Evolutionary conservation across 92 coral and sea anemone genomes (phyloP).

Genomic region (Virgularia gustaviana): DNA sequence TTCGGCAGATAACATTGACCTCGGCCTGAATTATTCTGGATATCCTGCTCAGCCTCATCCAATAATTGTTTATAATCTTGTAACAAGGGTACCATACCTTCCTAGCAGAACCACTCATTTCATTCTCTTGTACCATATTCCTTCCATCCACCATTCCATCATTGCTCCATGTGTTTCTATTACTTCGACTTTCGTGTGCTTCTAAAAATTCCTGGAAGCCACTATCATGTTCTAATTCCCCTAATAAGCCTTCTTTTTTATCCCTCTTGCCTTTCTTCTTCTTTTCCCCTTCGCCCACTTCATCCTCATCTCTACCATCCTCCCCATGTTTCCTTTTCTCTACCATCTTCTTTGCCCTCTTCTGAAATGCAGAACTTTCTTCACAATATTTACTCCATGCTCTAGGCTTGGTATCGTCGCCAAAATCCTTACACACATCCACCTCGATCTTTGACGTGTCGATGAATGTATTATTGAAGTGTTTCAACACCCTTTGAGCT

Average conservation of each 20-base stretch:
- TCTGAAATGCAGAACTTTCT: constrained; percentile 85
- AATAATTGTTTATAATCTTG: too few relatives aligned
- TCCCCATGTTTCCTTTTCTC: constrained; percentile 8
- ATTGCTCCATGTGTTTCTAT: constrained; percentile 63
- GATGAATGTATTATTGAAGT: constrained; percentile 75
- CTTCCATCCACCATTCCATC: constrained; percentile 31
- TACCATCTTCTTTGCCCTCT: constrained; percentile 44
- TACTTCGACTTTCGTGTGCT: constrained; percentile 65
- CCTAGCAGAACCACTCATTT: too few relatives aligned
- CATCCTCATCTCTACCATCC: constrained; percentile 25
- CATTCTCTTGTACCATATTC: background rate
- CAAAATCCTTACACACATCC: constrained; percentile 79
- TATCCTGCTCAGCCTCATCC: too few relatives aligned
- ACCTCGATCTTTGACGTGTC: constrained; percentile 87
- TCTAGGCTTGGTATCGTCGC: constrained; percentile 68
- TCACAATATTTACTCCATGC: constrained; percentile 95
- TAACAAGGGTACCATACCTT: too few relatives aligned
- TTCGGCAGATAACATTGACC: too few relatives aligned
- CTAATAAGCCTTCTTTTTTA: constrained; percentile 49
- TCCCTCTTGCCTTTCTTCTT: constrained; percentile 29
- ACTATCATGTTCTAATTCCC: constrained; percentile 68
- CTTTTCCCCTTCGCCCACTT: background rate
- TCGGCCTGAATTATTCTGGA: too few relatives aligned
- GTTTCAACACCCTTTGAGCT: constrained; percentile 68
- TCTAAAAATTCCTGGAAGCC: constrained; percentile 79